Conservation (phyloP, 2,888 invertebrate species). For the Apamea monoglypha region DNA sequence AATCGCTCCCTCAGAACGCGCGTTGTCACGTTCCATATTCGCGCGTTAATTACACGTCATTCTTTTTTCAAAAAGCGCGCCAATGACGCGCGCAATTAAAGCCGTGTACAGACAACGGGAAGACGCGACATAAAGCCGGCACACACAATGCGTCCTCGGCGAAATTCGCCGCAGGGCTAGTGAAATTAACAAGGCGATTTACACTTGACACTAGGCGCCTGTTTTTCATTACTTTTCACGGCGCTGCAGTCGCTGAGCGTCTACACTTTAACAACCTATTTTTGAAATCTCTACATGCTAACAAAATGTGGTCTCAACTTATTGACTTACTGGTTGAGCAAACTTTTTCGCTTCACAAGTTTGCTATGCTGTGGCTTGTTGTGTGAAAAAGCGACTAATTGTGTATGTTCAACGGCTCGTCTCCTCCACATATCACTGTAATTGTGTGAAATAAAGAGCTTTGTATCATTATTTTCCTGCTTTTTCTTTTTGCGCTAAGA, state of each 20-base stretch:
- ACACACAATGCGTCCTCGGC: constrained; percentile 90
- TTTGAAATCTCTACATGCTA: constrained; percentile 70
- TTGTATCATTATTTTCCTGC: constrained; percentile 85
- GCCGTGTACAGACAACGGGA: constrained; percentile 90
- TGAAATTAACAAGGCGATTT: constrained; percentile 91
- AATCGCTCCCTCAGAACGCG: constrained; percentile 88
- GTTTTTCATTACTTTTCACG: constrained; percentile 87
- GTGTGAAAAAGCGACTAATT: constrained; percentile 72
- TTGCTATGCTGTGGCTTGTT: constrained; percentile 74
- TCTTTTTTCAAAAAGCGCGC: constrained; percentile 90
- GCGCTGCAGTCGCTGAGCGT: constrained; percentile 73
- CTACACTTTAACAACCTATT: constrained; percentile 74
- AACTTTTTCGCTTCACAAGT: constrained; percentile 33
- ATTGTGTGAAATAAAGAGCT: constrained; percentile 88
- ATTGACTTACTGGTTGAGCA: constrained; percentile 63
- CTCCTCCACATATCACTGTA: constrained; percentile 83
- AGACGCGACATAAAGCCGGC: constrained; percentile 90
- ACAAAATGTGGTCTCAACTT: constrained; percentile 53
- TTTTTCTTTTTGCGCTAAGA: constrained; percentile 67
- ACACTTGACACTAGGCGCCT: constrained; percentile 89
- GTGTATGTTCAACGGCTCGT: constrained; percentile 74
- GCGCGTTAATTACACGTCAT: constrained; percentile 91
- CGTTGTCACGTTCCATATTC: constrained; percentile 90
- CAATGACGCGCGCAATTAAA: constrained; percentile 90
- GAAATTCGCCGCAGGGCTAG: constrained; percentile 90